Evolutionary conservation across 2,797 vertebrate species (phyloP).

Genomic region (Parauchenoglanis punctatus): DNA sequence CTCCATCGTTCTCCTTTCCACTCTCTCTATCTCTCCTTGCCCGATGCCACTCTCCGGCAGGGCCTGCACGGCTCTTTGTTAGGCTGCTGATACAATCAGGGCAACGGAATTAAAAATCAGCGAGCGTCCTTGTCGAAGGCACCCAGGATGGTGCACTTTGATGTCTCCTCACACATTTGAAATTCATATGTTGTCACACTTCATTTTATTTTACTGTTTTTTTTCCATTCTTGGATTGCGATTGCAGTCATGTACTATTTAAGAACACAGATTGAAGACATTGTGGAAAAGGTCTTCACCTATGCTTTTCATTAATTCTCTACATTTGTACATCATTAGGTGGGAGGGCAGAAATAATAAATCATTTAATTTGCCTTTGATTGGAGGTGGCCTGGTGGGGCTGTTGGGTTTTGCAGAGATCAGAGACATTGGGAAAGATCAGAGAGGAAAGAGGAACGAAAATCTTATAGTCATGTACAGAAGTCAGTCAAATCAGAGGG

Average conservation of each 20-base stretch:
- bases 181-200: conserved; percentile 88
- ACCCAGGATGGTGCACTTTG: conserved; percentile 79
- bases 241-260: conserved; percentile 76
- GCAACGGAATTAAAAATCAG: conserved; percentile 83
- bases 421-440: conserved; percentile 1
- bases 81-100: conserved; percentile 81
- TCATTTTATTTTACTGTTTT: conserved; percentile 72
- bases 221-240: conserved; percentile 57
- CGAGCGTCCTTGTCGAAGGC: conserved; percentile 81
- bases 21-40: conserved; percentile 70
- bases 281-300: conserved; percentile 67
- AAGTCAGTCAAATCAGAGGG: conserved; percentile 62
- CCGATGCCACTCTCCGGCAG: conserved; percentile 71
- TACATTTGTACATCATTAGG: conserved; percentile 72
- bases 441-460: conserved; percentile 33
- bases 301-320: conserved; percentile 74
- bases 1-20: conserved; percentile 58
- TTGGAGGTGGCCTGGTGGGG: conserved; percentile 64
- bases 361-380: conserved; percentile 81
- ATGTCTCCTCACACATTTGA: conserved; percentile 82
- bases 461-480: conserved; percentile 55
- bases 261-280: conserved; percentile 63
- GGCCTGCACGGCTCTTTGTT: conserved; percentile 74
- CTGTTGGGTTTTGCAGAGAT: conserved; percentile 22
- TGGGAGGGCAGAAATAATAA: conserved; percentile 71